A percentile compares a stretch with the other conserved stretches of the same genome.
These are phyloP conservation scores for Nephrotoma guestfalica DNA, from an alignment of 2,888 invertebrate genomes.

Conservation along the genomic window DNA sequence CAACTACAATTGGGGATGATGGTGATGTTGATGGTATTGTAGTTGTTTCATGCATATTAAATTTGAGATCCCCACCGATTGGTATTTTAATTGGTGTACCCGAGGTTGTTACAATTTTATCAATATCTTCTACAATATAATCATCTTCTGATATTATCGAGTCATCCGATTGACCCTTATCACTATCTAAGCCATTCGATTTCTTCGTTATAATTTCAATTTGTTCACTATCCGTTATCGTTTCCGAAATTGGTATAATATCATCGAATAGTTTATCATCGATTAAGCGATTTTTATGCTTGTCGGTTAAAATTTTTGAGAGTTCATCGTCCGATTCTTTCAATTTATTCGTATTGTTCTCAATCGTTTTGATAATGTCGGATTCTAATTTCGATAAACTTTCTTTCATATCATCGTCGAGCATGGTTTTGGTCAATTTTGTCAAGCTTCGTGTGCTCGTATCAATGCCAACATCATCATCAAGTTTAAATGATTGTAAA, in stretches of 20 bases:
- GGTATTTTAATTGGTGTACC: neutral
- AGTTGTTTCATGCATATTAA: constrained; percentile 6
- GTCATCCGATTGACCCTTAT: constrained; percentile 6
- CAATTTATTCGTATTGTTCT: constrained; percentile 28
- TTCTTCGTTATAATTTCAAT: constrained; percentile 5
- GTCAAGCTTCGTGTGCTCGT: neutral
- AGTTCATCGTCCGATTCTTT: constrained; percentile 18
- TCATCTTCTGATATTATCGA: constrained; percentile 11
- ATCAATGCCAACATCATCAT: neutral
- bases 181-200: neutral
- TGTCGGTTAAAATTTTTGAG: constrained; percentile 2
- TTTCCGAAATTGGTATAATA: constrained; percentile 7
- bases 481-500: neutral
- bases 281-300: neutral
- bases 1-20: constrained; percentile 12
- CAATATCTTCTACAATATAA: constrained; percentile 12
- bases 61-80: neutral
- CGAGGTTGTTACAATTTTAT: neutral
- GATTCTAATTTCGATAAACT: constrained; percentile 30
- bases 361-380: constrained; percentile 32
- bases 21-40: constrained; percentile 11
- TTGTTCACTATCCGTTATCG: constrained; percentile 8
- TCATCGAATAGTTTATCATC: constrained; percentile 5
- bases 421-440: neutral
- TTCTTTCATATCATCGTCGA: constrained; percentile 28